phyloP scores from a whole-genome alignment of 2,797 vertebrate species.

The Acanthornis magna region DNA sequence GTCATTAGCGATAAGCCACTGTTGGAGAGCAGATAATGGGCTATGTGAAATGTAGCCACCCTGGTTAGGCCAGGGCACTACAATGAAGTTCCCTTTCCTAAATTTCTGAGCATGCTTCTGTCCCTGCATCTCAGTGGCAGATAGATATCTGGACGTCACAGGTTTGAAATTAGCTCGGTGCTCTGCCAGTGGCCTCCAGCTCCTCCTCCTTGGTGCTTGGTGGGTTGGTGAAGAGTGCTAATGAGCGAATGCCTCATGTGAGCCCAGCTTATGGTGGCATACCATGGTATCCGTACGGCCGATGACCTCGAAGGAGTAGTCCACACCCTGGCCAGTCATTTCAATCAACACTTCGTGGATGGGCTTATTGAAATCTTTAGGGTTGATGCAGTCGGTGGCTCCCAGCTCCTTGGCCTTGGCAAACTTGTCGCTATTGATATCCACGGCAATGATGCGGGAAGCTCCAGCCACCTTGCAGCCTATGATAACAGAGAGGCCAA shows the following conservation, averaged over 20 bases:
- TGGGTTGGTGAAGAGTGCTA: background rate
- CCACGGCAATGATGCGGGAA: conserved; percentile 85
- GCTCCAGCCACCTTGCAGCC: conserved; percentile 87
- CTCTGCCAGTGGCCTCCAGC: background rate
- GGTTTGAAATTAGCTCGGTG: background rate
- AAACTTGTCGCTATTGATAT: conserved; percentile 85
- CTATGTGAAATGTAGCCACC: background rate
- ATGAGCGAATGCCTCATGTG: background rate
- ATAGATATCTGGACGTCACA: background rate
- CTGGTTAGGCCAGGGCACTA: background rate
- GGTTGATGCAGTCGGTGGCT: conserved; percentile 87
- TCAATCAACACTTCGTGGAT: conserved; percentile 85
- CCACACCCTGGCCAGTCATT: conserved; percentile 83
- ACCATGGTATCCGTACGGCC: conserved; percentile 88
- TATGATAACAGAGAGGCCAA: conserved; percentile 86
- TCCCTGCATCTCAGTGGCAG: background rate
- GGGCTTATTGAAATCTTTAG: conserved; percentile 82
- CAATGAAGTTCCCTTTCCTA: background rate
- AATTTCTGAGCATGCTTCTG: background rate
- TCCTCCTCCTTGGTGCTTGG: background rate
- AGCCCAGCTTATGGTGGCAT: conserved; percentile 6
- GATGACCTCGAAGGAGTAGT: conserved; percentile 89
- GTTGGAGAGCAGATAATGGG: background rate
- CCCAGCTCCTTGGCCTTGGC: conserved; percentile 85
- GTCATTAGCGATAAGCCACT: background rate